Percentiles rank a stretch among this genome's conserved stretches.
These are phyloP conservation scores for Bothrops jararaca DNA, from an alignment of 2,113 vertebrate genomes.

Conservation along the genomic window DNA sequence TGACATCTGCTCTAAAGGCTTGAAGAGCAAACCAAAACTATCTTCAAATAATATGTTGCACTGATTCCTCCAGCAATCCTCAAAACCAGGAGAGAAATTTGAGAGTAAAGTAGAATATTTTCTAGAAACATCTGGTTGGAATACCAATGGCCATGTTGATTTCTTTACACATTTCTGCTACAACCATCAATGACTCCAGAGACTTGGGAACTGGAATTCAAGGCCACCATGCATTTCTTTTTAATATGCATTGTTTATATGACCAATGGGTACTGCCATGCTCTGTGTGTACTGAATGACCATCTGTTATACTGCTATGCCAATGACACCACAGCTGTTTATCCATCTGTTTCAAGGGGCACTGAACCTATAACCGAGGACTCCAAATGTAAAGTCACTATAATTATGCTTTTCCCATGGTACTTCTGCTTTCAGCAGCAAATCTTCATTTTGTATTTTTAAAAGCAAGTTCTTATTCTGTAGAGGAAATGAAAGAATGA, in stretches of 20 bases:
- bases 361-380: background rate
- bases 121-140: background rate
- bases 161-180: background rate
- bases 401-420: background rate
- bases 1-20: background rate
- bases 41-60: background rate
- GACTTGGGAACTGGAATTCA: background rate
- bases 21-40: background rate
- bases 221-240: background rate
- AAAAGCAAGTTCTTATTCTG: background rate
- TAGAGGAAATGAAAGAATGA: background rate
- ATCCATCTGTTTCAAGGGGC: conserved; percentile 17
- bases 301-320: conserved; percentile 25
- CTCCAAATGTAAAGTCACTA: background rate
- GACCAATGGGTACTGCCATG: background rate
- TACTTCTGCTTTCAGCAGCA: background rate
- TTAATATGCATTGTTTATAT: conserved; percentile 20
- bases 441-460: background rate
- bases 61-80: background rate
- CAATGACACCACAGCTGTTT: conserved; percentile 23
- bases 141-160: background rate
- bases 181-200: background rate
- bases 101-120: background rate
- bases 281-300: background rate
- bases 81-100: background rate